phyloP scores from a whole-genome alignment of 2,113 vertebrate species.

The Syngnathoides biaculeatus region DNA sequence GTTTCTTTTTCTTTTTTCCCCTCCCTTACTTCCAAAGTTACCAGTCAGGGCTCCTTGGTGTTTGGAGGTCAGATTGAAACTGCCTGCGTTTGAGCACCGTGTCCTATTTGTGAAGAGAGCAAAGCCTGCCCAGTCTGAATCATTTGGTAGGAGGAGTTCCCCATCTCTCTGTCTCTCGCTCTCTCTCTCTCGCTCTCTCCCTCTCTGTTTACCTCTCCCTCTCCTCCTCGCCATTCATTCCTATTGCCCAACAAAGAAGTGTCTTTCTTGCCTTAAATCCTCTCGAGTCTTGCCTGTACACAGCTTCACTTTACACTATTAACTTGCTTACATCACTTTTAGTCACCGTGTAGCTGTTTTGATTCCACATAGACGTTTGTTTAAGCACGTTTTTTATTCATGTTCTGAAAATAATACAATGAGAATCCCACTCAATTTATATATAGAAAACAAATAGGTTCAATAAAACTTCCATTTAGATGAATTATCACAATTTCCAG shows the following conservation, averaged over 20 bases:
- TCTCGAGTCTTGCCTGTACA: slow-evolving; percentile 77
- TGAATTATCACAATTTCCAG: neutral
- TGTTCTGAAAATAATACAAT: neutral
- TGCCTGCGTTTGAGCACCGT: slow-evolving; percentile 85
- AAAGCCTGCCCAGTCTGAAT: slow-evolving; percentile 98
- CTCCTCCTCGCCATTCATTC: slow-evolving; percentile 71
- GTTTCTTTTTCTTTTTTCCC: slow-evolving; percentile 38
- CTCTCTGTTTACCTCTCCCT: slow-evolving; percentile 14
- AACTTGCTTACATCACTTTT: slow-evolving; percentile 62
- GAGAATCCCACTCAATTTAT: neutral
- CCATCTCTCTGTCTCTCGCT: slow-evolving; percentile 68
- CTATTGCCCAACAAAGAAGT: slow-evolving; percentile 99
- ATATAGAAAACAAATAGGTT: neutral
- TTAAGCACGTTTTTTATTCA: neutral
- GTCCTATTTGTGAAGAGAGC: slow-evolving; percentile 96
- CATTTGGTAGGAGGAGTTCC: slow-evolving; percentile 98
- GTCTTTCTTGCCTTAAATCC: slow-evolving; percentile 86
- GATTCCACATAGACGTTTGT: neutral
- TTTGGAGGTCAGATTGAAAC: slow-evolving; percentile 92
- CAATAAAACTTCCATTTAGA: neutral
- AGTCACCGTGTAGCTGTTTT: slow-evolving; percentile 1
- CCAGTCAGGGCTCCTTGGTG: slow-evolving; percentile 81
- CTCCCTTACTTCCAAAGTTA: slow-evolving; percentile 67
- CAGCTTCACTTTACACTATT: slow-evolving; percentile 68
- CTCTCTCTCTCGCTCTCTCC: slow-evolving; percentile 1